Evolutionary conservation across 2,888 invertebrate species (phyloP).

Genomic region (Sturmia bella): DNA sequence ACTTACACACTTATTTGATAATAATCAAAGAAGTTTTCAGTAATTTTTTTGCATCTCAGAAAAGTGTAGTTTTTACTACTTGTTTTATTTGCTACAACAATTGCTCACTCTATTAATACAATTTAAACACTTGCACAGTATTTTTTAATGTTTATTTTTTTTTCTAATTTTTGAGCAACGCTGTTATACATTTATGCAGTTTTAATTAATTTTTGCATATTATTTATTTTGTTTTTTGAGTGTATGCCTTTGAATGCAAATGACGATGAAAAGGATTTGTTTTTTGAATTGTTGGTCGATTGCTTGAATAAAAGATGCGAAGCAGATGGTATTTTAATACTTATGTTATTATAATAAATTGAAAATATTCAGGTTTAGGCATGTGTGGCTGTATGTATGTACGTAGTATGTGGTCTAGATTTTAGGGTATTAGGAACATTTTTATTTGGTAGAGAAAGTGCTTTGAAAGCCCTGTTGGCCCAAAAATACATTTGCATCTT

Average conservation of each 20-base stretch:
- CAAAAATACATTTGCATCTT: not conserved
- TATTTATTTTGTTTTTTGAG: too few relatives aligned
- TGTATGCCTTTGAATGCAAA: conserved; percentile 24
- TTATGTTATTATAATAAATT: not conserved
- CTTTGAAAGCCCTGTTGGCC: not conserved
- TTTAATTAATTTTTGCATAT: too few relatives aligned
- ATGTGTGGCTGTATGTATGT: not conserved
- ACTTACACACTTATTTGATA: too few relatives aligned
- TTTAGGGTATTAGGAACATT: conserved; percentile 1
- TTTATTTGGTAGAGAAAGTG: not conserved
- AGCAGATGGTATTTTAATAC: conserved; percentile 53
- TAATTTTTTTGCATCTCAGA: too few relatives aligned
- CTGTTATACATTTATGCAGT: too few relatives aligned
- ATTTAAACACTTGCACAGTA: too few relatives aligned
- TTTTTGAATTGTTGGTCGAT: conserved; percentile 49
- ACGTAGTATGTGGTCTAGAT: not conserved
- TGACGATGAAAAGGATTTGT: conserved; percentile 22
- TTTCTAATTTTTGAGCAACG: too few relatives aligned
- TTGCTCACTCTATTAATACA: too few relatives aligned
- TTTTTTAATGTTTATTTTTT: too few relatives aligned
- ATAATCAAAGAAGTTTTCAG: too few relatives aligned
- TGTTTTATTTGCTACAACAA: too few relatives aligned
- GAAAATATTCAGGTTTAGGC: not conserved
- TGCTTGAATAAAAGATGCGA: conserved; percentile 46
- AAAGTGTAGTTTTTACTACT: too few relatives aligned